Evolutionary conservation across 2,113 vertebrate genomes (phyloP), one percentile per base, ranked within the genome.

Genomic region (Opisthocomus hoazin): DNA sequence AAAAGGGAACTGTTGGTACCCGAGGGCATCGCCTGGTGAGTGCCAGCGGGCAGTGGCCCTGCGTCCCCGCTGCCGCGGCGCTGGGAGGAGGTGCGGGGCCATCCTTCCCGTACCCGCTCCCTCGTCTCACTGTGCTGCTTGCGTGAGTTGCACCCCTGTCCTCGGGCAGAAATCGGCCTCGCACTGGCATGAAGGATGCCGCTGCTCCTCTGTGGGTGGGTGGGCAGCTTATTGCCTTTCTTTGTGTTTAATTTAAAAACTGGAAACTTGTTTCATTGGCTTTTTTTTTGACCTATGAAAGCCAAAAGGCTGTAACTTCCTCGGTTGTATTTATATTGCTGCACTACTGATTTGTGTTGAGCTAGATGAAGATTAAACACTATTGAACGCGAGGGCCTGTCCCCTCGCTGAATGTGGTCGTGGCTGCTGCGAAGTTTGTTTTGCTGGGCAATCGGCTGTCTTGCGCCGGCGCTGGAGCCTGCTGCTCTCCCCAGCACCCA

Each of bases 291-390:
- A 92, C 80, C 84, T 96, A 30, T 34, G 79, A 81, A 88, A 94
- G 96, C 89, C 87, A 22, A 37, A 83, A 95, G 97, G 93, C 95
- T 96, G 80, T 75, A 66, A 88, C 48, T 58, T 80, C 91, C 87
- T 93, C 9, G 5, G 84, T 95, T 97, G 92, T 98, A 96, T 98
- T 98, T 98, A 97, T 97, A 94, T 95, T 97, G 92, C 96, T 98
- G 96, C 93, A 96, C 97, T 97, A 96, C 96, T 96, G 96, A 97
- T 96, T 80, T 97, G 92, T 97, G 91, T 97, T 97, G 97, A 97
- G 84, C 92, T 93, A 93, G 92, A 84, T 89, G 89, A 97, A 96
- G 93, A 98, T 98, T 98, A 98, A 98, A 98, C 95, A 95, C 94
- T 97, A 85, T 96, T 93, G 96, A 97, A 97, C 43, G 95, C 39